A percentile compares a stretch with the other conserved stretches of the same genome.
Conservation (phyloP, 2,797 vertebrate genomes). For the Rhadinocentrus ornatus region DNA sequence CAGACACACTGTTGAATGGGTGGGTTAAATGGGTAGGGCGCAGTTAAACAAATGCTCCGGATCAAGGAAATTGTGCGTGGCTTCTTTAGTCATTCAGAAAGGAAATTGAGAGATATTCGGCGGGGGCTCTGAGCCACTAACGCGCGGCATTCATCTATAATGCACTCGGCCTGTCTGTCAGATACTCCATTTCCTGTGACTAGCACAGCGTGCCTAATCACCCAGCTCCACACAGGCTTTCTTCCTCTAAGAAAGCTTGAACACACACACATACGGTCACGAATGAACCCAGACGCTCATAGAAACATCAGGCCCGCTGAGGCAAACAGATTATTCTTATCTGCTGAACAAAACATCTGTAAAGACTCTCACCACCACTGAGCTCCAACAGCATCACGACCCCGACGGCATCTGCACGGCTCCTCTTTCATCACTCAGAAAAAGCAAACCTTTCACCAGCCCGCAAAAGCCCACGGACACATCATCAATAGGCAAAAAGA, state of each 20-base stretch:
- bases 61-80: constrained; percentile 82
- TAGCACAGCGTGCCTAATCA: constrained; percentile 89
- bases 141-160: constrained; percentile 82
- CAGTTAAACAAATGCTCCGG: constrained; percentile 82
- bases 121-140: constrained; percentile 62
- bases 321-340: constrained; percentile 87
- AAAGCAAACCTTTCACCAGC: constrained; percentile 26
- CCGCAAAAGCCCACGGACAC: not conserved
- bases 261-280: constrained; percentile 16
- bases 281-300: constrained; percentile 19
- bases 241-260: constrained; percentile 53
- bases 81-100: constrained; percentile 80
- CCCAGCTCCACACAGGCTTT: constrained; percentile 62
- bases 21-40: constrained; percentile 79
- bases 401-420: constrained; percentile 38
- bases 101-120: constrained; percentile 80
- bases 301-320: constrained; percentile 73
- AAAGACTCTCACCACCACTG: constrained; percentile 55
- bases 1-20: constrained; percentile 73
- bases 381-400: constrained; percentile 58
- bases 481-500: constrained; percentile 16
- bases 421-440: constrained; percentile 50
- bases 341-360: constrained; percentile 75
- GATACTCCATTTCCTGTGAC: constrained; percentile 86
- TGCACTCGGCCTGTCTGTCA: constrained; percentile 85